These are phyloP conservation scores for Cichlasoma orientale DNA, from an alignment of 2,797 vertebrate species.

Conservation along the genomic window DNA sequence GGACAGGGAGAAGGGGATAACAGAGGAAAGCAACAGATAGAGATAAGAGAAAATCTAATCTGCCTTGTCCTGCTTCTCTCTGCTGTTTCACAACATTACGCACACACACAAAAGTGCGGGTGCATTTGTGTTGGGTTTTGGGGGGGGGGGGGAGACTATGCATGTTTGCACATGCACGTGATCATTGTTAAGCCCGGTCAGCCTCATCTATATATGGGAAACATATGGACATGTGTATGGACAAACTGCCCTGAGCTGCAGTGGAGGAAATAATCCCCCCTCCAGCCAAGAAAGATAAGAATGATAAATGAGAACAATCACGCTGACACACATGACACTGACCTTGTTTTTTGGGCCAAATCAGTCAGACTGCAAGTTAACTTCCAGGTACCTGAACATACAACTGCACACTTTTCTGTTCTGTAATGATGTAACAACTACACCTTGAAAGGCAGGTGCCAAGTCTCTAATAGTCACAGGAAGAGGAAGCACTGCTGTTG, in stretches of 20 bases:
- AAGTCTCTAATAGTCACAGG: slow-evolving; percentile 52
- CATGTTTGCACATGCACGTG: not conserved
- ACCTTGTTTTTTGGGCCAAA: not conserved
- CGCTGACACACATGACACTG: not conserved
- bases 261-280: too few relatives aligned
- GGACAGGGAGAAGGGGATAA: slow-evolving; percentile 38
- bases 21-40: slow-evolving; percentile 36
- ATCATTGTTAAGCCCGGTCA: not conserved
- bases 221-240: not conserved
- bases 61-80: slow-evolving; percentile 54
- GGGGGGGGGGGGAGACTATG: too few relatives aligned
- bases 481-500: slow-evolving; percentile 56
- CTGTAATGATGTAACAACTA: slow-evolving; percentile 29
- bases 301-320: not conserved
- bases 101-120: slow-evolving; percentile 19
- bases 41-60: slow-evolving; percentile 78
- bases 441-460: slow-evolving; percentile 25
- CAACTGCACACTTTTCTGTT: not conserved
- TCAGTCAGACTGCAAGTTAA: not conserved
- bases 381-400: not conserved
- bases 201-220: not conserved
- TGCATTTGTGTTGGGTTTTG: slow-evolving; percentile 12
- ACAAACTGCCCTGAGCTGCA: not conserved
- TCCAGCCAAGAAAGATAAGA: not conserved
- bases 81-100: slow-evolving; percentile 4